Conservation (phyloP, 2,113 vertebrate genomes). For the Leucoraja erinaceus region DNA sequence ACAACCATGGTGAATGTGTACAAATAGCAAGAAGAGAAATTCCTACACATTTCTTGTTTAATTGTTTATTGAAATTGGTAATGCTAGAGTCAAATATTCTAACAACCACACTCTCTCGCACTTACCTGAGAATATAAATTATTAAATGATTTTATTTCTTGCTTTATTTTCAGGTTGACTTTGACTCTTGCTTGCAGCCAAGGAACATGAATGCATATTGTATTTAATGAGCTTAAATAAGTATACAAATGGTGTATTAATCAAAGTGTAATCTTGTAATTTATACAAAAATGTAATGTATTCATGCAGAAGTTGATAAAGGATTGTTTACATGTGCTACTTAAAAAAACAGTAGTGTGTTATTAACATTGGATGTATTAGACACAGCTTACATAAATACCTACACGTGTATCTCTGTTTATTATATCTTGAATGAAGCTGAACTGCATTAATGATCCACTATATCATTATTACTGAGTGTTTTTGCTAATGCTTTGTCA, state of each 20-base stretch:
- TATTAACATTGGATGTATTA: not conserved
- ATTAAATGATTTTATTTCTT: conserved; percentile 14
- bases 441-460: not conserved
- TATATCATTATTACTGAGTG: not conserved
- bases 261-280: not conserved
- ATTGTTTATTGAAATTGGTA: not conserved
- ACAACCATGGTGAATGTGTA: not conserved
- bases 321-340: not conserved
- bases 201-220: not conserved
- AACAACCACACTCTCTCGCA: not conserved
- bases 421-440: not conserved
- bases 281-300: not conserved
- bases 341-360: not conserved
- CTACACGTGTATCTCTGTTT: not conserved
- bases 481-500: not conserved
- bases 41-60: not conserved
- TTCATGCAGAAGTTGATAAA: not conserved
- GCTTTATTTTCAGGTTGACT: not conserved
- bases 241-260: not conserved
- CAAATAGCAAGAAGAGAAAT: not conserved
- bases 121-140: not conserved
- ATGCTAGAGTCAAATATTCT: not conserved
- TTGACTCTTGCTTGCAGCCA: not conserved
- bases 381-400: not conserved
- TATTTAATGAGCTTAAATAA: not conserved